Evolutionary conservation across 2,797 vertebrate genomes (phyloP).

Genomic region (Pangasius krempfi): DNA sequence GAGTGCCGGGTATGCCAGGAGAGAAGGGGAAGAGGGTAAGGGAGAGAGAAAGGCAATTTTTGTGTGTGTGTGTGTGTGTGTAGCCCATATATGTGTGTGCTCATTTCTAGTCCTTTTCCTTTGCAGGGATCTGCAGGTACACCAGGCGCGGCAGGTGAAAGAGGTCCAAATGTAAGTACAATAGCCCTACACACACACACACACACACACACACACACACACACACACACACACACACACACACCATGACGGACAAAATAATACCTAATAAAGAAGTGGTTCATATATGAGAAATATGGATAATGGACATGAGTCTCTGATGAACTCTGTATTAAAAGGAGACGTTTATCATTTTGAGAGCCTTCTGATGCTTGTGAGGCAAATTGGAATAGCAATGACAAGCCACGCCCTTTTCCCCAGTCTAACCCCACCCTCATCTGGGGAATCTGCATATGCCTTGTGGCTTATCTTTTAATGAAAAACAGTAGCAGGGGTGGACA

Average conservation of each 20-base stretch:
- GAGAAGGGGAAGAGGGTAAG: slow-evolving; percentile 91
- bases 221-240: not conserved
- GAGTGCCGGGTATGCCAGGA: slow-evolving; percentile 77
- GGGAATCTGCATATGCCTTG: not conserved
- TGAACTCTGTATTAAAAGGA: not conserved
- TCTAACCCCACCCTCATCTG: not conserved
- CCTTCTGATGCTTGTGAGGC: not conserved
- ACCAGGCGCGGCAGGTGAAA: slow-evolving; percentile 80
- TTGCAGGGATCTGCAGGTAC: slow-evolving; percentile 86
- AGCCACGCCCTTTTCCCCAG: not conserved
- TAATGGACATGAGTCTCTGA: not conserved
- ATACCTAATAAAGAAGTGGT: not conserved
- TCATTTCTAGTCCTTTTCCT: slow-evolving; percentile 51
- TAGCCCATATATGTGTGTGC: not conserved
- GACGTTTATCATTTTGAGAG: not conserved
- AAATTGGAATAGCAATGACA: not conserved
- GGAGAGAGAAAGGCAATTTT: not conserved
- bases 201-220: not conserved
- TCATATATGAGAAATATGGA: not conserved
- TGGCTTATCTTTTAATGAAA: not conserved
- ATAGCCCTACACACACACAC: not conserved
- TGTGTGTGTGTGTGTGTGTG: slow-evolving; percentile 10
- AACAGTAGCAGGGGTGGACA: not conserved
- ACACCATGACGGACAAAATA: not conserved
- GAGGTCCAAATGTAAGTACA: slow-evolving; percentile 84